Percentiles rank a stretch among this genome's conserved stretches.
These are phyloP conservation scores for Euglossa dilemma DNA, from an alignment of 1,140 invertebrate species.

Conservation along the genomic window DNA sequence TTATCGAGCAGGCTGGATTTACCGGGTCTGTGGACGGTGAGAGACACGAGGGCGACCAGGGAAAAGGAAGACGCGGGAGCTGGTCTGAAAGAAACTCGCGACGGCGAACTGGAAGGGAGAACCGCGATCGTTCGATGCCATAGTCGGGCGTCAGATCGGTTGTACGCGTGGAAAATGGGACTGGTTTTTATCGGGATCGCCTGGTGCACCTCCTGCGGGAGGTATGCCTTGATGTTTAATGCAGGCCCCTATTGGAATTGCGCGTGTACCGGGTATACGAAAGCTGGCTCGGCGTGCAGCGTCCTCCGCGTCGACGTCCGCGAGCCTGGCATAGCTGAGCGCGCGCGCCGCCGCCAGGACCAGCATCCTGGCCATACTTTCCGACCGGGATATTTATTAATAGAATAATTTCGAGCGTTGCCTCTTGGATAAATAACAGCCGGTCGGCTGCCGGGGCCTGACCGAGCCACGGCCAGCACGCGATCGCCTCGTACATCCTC, in stretches of 20 bases:
- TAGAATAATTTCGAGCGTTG: constrained; percentile 39
- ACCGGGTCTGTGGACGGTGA: constrained; percentile 62
- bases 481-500: constrained; percentile 28
- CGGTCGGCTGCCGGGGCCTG: not conserved
- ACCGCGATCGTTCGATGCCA: constrained; percentile 57
- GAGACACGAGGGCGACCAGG: constrained; percentile 42
- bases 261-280: constrained; percentile 45
- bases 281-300: constrained; percentile 35
- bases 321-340: constrained; percentile 51
- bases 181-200: constrained; percentile 70
- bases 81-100: constrained; percentile 61
- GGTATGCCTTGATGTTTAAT: constrained; percentile 70
- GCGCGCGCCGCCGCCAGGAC: not conserved
- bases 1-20: constrained; percentile 65
- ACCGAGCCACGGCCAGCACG: constrained; percentile 10
- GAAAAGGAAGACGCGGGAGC: constrained; percentile 51
- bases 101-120: constrained; percentile 37
- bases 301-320: constrained; percentile 30
- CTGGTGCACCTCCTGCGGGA: constrained; percentile 59
- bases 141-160: constrained; percentile 73
- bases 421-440: constrained; percentile 13
- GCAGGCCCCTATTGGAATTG: constrained; percentile 64
- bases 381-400: constrained; percentile 33
- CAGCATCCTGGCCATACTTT: constrained; percentile 32
- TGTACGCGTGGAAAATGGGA: constrained; percentile 74